Conservation (phyloP, 2,797 vertebrate genomes). For the Babyrousa celebensis region DNA sequence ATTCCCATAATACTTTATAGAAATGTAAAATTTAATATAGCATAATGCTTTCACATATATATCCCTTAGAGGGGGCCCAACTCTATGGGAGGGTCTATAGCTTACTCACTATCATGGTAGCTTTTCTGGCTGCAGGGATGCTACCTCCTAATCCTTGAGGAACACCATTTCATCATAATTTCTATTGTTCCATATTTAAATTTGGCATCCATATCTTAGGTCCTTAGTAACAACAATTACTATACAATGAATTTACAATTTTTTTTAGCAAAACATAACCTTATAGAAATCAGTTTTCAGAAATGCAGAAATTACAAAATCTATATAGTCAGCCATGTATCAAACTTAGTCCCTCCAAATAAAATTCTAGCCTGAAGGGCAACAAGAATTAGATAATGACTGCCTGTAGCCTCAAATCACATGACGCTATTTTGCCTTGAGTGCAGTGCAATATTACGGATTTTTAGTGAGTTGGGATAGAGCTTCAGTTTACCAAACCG, state of each 20-base stretch:
- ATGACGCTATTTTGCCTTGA: constrained; percentile 27
- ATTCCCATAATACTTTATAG: background rate
- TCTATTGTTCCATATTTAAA: background rate
- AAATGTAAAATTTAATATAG: background rate
- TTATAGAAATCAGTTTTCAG: constrained; percentile 57
- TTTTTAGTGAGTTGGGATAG: constrained; percentile 32
- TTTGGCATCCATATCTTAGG: background rate
- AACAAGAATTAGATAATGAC: constrained; percentile 22
- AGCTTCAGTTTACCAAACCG: constrained; percentile 67
- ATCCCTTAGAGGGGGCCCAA: background rate
- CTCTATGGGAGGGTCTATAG: background rate
- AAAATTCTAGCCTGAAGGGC: constrained; percentile 45
- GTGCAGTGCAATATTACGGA: background rate
- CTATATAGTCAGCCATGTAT: background rate
- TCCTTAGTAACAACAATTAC: background rate
- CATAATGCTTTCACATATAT: background rate
- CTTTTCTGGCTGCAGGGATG: background rate
- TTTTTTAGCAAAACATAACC: constrained; percentile 48
- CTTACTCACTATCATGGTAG: background rate
- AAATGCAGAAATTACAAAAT: constrained; percentile 40
- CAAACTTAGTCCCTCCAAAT: constrained; percentile 50
- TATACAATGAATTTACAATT: constrained; percentile 5
- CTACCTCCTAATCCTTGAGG: background rate
- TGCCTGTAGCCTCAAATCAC: background rate
- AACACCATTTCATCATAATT: background rate